Conservation (phyloP, 2,113 vertebrate species). For the Arenaria interpres region DNA sequence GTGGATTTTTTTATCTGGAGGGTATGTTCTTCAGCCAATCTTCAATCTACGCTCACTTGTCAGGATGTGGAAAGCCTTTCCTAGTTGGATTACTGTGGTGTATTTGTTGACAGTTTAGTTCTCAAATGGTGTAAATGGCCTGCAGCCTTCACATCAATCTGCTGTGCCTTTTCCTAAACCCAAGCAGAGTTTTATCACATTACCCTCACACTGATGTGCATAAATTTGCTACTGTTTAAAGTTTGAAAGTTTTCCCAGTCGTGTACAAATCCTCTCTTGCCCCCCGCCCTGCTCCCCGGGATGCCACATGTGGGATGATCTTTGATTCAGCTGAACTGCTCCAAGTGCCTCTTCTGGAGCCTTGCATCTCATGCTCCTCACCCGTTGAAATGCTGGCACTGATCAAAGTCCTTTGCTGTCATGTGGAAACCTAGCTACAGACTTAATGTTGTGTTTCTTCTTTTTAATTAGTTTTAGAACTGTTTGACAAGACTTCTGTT, state of each 20-base stretch:
- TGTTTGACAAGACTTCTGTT: not conserved
- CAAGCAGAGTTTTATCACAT: not conserved
- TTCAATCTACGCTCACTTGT: not conserved
- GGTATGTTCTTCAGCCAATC: not conserved
- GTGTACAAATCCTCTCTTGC: not conserved
- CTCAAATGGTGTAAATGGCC: not conserved
- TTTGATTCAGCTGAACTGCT: not conserved
- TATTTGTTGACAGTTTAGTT: not conserved
- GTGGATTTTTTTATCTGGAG: not conserved
- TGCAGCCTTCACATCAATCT: conserved; percentile 5
- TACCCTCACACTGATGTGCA: not conserved
- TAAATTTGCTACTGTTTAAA: not conserved
- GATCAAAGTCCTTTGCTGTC: conserved; percentile 29
- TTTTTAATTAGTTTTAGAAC: conserved; percentile 10
- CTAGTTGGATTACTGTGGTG: not conserved
- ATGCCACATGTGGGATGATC: not conserved
- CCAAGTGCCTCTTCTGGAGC: not conserved
- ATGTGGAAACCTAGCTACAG: not conserved
- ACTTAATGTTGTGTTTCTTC: not conserved
- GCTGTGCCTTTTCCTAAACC: not conserved
- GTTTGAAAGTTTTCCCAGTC: not conserved
- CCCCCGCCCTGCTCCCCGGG: fast-evolving
- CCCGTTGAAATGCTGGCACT: not conserved
- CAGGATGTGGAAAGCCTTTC: not conserved
- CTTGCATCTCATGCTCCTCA: not conserved